A percentile compares a stretch with the other conserved stretches of the same genome.
Conservation (phyloP, 2,797 vertebrate species). For the Enteromius unitaeniatus region DNA sequence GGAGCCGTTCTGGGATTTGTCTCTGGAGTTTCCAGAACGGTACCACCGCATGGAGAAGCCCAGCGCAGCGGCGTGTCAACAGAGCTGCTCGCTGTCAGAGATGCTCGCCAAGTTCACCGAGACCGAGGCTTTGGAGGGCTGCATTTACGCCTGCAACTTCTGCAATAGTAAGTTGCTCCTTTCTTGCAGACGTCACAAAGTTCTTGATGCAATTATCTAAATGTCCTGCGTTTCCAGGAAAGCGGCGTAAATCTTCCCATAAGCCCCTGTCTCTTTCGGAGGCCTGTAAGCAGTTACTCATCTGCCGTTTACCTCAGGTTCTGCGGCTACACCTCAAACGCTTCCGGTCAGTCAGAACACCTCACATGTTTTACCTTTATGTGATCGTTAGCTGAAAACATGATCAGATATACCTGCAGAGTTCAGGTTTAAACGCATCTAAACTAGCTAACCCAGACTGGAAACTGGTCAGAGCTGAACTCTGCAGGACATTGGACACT, state of each 20-base stretch:
- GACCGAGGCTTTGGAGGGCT: slow-evolving; percentile 95
- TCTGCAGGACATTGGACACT: not conserved
- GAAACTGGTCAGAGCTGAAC: not conserved
- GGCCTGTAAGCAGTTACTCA: slow-evolving; percentile 98
- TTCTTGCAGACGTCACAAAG: no score
- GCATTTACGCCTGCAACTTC: slow-evolving; percentile 97
- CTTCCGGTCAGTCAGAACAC: slow-evolving; percentile 83
- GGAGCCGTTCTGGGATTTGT: slow-evolving; percentile 99
- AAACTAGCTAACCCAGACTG: not conserved
- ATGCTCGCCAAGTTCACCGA: slow-evolving; percentile 99
- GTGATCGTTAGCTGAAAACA: not conserved
- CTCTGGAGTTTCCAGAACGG: slow-evolving; percentile 95
- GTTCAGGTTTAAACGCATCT: not conserved
- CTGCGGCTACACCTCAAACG: slow-evolving; percentile 99
- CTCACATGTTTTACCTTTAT: not conserved
- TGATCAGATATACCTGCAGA: not conserved
- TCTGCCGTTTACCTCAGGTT: slow-evolving; percentile 99
- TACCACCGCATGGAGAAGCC: slow-evolving; percentile 91
- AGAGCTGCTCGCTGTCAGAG: slow-evolving; percentile 94
- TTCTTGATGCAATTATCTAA: not conserved
- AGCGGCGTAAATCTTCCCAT: slow-evolving; percentile 92
- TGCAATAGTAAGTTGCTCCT: slow-evolving; percentile 90
- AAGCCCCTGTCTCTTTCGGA: slow-evolving; percentile 96
- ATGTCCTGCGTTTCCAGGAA: slow-evolving; percentile 76
- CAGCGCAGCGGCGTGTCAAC: slow-evolving; percentile 81